Base-by-base conservation (phyloP, 2,113 vertebrate genomes). In the Brienomyrus longianalis region DNA sequence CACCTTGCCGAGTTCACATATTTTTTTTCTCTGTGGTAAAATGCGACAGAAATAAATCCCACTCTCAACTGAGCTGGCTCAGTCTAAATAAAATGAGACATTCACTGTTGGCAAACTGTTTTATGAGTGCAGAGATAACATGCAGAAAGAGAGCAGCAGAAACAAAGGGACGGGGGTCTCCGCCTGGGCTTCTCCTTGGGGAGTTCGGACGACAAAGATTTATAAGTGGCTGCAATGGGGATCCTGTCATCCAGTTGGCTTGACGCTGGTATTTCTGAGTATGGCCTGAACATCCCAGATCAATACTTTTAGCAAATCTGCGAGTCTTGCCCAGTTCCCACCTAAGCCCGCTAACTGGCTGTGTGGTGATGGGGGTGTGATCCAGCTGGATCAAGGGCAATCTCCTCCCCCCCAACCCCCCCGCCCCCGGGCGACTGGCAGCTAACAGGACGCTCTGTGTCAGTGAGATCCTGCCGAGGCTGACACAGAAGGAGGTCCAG, bases 1-100 rank as follows among this genome's bases (percentile, higher is more conserved):
- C 74, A 80, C 74, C 74, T 39, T 80, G 74, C 74, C 15, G 74
- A 43, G 15, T 43, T 43, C 6, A 6, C 35, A 8, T 80, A 6
- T 80, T 80, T 43, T 39, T 80, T 80, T 80, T 10, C 35, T 77
- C 74, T 80, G 35, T 80, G 74, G 74, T 80, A 80, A 80, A 80
- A 80, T 17, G 74, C 31, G 74, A 80, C 74, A 80, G 74, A 80
- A 80, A 80, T 80, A 80, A 80, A 80, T 80, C 74, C 74, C 74
- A 80, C 35, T 80, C 74, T 80, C 35, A 80, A 80, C 35, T 80
- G 74, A 80, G 74, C 74, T 39, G 70, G 31, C 74, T 80, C 74
- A 19, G 74, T 43, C 74, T 80, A 80, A 80, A 80, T 80, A 80
- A 80, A 80, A 80, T 15, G 31, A 80, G 74, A 80, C 74, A 80